These are phyloP conservation scores for Poeciliopsis gracilis DNA, from an alignment of 2,797 vertebrate species.

Conservation along the genomic window DNA sequence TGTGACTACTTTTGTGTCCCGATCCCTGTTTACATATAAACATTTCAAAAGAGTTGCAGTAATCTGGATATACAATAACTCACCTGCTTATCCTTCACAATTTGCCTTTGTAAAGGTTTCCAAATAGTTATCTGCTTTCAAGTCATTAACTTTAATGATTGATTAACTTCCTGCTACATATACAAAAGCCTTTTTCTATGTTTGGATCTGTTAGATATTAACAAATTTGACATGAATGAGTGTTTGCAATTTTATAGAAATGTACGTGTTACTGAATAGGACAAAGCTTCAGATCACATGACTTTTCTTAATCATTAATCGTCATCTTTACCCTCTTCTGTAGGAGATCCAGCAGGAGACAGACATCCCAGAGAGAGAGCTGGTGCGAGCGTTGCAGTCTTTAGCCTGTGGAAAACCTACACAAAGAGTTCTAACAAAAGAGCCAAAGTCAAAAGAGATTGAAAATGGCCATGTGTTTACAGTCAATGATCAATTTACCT, in stretches of 20 bases:
- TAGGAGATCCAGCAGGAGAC: conserved; percentile 99
- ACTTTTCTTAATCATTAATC: neutral
- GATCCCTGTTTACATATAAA: neutral
- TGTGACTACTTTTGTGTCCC: neutral
- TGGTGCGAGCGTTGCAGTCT: conserved; percentile 93
- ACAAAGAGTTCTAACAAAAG: conserved; percentile 97
- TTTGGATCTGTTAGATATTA: neutral
- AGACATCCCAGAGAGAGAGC: conserved; percentile 95
- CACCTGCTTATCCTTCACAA: neutral
- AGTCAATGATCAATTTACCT: conserved; percentile 99
- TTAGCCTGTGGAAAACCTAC: conserved; percentile 94
- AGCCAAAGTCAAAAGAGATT: conserved; percentile 98
- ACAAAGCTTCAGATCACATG: neutral
- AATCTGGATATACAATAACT: neutral
- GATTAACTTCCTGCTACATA: neutral
- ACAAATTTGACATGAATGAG: neutral
- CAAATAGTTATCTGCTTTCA: neutral
- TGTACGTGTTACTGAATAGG: neutral
- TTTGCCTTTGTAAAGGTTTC: neutral
- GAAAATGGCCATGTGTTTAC: conserved; percentile 98
- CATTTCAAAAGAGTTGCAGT: neutral
- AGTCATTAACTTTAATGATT: neutral
- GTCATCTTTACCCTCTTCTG: neutral
- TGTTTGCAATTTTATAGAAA: neutral
- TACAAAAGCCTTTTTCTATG: neutral